phyloP scores from a whole-genome alignment of 1,140 invertebrate genomes.

The Temnothorax curvispinosus region DNA sequence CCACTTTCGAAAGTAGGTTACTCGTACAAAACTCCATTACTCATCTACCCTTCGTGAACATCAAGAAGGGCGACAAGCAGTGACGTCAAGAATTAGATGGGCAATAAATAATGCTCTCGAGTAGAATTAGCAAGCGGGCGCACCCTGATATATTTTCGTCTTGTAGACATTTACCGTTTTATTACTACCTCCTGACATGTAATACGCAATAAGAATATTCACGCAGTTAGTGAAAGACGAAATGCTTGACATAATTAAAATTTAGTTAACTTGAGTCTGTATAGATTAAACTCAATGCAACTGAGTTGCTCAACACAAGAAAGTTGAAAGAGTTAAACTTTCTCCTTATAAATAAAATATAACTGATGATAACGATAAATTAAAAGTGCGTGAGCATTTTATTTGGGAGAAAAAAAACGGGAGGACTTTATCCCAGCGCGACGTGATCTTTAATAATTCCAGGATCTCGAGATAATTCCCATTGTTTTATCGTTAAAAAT shows the following conservation, averaged over 20 bases:
- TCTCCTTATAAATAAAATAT: background rate
- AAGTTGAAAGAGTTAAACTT: background rate
- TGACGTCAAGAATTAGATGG: conserved; percentile 34
- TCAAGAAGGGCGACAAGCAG: conserved; percentile 5
- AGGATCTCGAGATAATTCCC: background rate
- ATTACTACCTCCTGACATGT: background rate
- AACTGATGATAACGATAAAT: background rate
- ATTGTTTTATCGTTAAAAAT: background rate
- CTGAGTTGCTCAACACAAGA: background rate
- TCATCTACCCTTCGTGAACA: conserved; percentile 19
- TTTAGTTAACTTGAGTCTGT: background rate
- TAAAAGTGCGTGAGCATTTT: background rate
- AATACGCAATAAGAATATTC: background rate
- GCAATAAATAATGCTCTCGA: conserved; percentile 22
- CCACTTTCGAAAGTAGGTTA: conserved; percentile 55
- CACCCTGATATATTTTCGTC: background rate
- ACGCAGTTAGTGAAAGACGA: background rate
- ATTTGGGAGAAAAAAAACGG: background rate
- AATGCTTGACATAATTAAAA: background rate
- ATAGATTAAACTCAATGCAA: background rate
- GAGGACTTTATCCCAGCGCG: background rate
- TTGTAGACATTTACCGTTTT: background rate
- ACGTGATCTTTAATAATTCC: background rate
- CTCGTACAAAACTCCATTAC: conserved; percentile 55
- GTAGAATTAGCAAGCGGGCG: background rate